Evolutionary conservation across 2,113 vertebrate genomes (phyloP).

Genomic region (Cercopithecus mona): DNA sequence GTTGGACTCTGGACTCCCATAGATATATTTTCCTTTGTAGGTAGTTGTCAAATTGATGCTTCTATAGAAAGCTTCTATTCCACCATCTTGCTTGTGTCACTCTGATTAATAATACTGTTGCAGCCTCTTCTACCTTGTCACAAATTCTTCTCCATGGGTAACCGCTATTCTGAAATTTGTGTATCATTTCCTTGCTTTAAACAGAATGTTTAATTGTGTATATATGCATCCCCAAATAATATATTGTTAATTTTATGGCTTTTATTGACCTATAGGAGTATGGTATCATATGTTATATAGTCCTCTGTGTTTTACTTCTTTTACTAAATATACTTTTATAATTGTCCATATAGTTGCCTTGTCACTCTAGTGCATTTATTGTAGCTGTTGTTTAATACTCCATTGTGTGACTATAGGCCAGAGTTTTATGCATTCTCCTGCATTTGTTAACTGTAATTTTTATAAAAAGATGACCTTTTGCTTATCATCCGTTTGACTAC

Average conservation of each 20-base stretch:
- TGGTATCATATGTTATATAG: background rate
- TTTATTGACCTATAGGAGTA: background rate
- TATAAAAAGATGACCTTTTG: background rate
- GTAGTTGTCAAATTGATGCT: background rate
- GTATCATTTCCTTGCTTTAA: background rate
- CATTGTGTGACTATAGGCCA: background rate
- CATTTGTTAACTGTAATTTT: background rate
- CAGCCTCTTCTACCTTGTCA: background rate
- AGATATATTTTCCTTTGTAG: background rate
- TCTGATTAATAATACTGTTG: background rate
- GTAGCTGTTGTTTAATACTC: constrained; percentile 21
- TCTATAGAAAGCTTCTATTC: background rate
- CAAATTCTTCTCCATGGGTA: background rate
- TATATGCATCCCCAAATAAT: background rate
- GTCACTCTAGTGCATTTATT: background rate
- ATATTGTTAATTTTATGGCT: background rate
- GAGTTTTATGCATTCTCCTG: background rate
- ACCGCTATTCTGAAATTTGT: background rate
- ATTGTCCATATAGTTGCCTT: background rate
- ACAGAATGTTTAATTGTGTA: background rate
- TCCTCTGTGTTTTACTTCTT: background rate
- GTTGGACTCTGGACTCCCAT: background rate
- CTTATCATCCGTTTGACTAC: background rate
- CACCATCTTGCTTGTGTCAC: background rate
- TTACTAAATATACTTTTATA: background rate